Evolutionary conservation across 1,140 invertebrate genomes (phyloP), one percentile per base, ranked within the genome.

Genomic region (Druon quercuslanigerum): DNA sequence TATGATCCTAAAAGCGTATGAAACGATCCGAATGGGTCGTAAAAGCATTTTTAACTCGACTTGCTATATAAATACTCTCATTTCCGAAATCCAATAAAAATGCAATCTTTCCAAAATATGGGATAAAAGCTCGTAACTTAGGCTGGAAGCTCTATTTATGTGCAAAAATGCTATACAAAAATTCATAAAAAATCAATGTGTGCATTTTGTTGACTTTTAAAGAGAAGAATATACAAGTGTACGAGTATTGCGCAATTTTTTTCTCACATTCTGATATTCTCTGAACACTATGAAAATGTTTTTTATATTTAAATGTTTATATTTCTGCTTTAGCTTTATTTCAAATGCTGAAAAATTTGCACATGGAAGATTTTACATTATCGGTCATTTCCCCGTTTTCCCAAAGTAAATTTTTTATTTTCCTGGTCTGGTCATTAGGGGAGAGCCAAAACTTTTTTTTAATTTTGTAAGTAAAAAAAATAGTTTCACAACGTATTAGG

Each of bases 201-300:
- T 20, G 33, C 19, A 66, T 66, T 66, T 25, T 9, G 20, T 6
- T 2, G 19, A 19, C 19, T 66, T 19, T 66, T 11, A 51, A 72
- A 51, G 50, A 50, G 20, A 51, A 3, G 51, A 9, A 2, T 16
- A 12, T 2, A 51, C n/a, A 72, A 17, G 1, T 72, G 9, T 13
- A 11, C 20, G 11, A 19, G 11, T n/a, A 13, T n/a, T 17, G 13
- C 6, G 57, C 12, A 60, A 60, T 19, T 25, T 20, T 11, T 60
- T 20, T 60, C 7, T 60, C 20, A 12, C 12, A n/a, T 13, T 13
- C 20, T 20, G 13, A 19, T 19, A 60, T 60, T 60, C 5, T 19
- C 5, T 20, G 0, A 74, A 56, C 20, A 51, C 3, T 14, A 11
- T 50, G 13, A 74, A 76, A 73, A 76, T 50, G 71, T 79, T 52